Percentiles rank a stretch among this genome's conserved stretches.
These are phyloP conservation scores for Priocnemis perturbator DNA, from an alignment of 2,888 invertebrate species.

Conservation along the genomic window DNA sequence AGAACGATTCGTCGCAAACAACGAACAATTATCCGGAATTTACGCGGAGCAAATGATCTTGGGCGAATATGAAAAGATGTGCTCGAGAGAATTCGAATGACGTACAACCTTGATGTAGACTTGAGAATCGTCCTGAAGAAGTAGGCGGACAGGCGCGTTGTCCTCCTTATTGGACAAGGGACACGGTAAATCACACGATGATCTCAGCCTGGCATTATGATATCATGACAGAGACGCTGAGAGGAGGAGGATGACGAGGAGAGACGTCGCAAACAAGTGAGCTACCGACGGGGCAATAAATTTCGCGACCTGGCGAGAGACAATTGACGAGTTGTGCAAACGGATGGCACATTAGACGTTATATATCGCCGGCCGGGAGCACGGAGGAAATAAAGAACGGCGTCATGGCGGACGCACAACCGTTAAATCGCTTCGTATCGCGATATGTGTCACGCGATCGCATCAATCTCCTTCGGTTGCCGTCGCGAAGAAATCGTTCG, in stretches of 20 bases:
- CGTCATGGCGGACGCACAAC: slow-evolving; percentile 5
- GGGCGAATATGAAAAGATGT: no score
- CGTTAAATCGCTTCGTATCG: slow-evolving; percentile 21
- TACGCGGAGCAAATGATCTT: no score
- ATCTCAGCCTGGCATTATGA: slow-evolving; percentile 42
- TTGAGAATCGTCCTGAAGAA: not conserved
- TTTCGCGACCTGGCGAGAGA: slow-evolving; percentile 29
- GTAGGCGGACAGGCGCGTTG: slow-evolving; percentile 39
- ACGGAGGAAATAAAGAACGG: slow-evolving; percentile 21
- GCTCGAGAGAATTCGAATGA: no score
- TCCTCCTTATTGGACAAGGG: slow-evolving; percentile 25
- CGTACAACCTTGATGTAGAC: no score
- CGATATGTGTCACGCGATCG: no score
- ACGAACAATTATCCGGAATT: no score
- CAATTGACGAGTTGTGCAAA: slow-evolving; percentile 34
- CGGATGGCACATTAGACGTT: slow-evolving; percentile 34
- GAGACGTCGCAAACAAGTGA: slow-evolving; percentile 37
- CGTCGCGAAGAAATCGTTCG: no score
- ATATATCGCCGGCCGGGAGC: slow-evolving; percentile 21
- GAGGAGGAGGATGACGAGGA: slow-evolving; percentile 18
- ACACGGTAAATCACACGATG: slow-evolving; percentile 39
- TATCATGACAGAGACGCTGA: slow-evolving; percentile 13
- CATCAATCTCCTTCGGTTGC: no score
- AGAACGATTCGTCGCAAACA: no score
- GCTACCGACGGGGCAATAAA: slow-evolving; percentile 39